Evolutionary conservation across 2,888 invertebrate genomes (phyloP), one percentile per base, ranked within the genome.

Genomic region (Aromia moschata): DNA sequence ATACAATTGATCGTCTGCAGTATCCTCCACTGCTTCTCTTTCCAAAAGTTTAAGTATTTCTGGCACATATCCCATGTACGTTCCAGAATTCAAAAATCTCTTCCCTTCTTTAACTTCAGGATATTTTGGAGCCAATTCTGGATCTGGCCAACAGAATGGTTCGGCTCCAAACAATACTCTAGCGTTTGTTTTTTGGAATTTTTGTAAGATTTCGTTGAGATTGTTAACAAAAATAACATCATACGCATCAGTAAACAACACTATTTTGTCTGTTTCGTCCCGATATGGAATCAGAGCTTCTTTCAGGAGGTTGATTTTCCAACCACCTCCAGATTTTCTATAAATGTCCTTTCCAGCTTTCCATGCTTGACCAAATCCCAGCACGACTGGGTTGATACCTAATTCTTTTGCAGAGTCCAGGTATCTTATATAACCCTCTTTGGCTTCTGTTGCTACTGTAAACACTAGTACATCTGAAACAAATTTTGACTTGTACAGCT

Each of bases 131-230:
- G 89, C 89, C 20, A 98, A 83, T 2, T 84, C 85, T 58, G 84
- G 80, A 77, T 98, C 93, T 0, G 99, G 99, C 99, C 99, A 99
- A 77, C 97, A 97, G 77, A 86, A 92, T 36, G 89, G 89, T 81
- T 99, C 99, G 0, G 98, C 97, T 0, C 95, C 89, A 80, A 99
- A 98, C 10, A 64, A 46, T 36, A 64, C 47, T 54, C 89, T 86
- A 0, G 93, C 90, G 38, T 89, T 85, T 0, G 85, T 81, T 59
- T 85, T 83, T 71, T 87, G 85, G 78, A 74, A 89, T 90, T 3
- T 87, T 83, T 0, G 95, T 76, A n/a, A n/a, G 53, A 99, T 92
- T 30, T 89, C 86, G 0, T 87, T 83, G n/a, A 91, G 74, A 0
- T 83, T 80, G 2, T 85, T 84, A 54, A 91, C 81, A 70, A 90